phyloP scores from a whole-genome alignment of 1,140 invertebrate genomes.

The Sarcophaga bullata region DNA sequence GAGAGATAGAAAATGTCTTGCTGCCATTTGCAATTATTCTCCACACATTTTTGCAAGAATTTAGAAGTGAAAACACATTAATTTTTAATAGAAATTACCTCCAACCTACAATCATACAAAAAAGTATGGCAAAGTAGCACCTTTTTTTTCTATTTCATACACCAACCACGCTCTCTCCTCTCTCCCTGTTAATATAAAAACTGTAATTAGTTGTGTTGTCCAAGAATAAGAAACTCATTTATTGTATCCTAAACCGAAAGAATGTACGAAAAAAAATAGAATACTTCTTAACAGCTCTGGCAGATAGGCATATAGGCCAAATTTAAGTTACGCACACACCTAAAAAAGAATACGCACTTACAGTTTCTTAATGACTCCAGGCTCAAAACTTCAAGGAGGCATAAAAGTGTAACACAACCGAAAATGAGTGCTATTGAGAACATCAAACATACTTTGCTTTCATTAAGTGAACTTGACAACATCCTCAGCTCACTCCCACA shows the following conservation, averaged over 20 bases:
- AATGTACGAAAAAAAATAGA: not conserved
- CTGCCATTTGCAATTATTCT: no score
- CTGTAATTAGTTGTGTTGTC: not conserved
- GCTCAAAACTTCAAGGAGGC: not conserved
- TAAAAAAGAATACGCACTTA: no score
- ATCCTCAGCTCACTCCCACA: not conserved
- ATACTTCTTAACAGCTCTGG: not conserved
- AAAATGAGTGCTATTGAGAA: slow-evolving; percentile 11
- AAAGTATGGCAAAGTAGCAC: no score
- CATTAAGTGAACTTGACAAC: slow-evolving; percentile 17
- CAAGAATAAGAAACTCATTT: not conserved
- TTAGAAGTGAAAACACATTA: no score
- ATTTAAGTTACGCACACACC: no score
- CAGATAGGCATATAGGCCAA: not conserved
- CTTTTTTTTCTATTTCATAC: not conserved
- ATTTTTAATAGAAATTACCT: no score
- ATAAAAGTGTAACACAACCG: not conserved
- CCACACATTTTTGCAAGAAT: no score
- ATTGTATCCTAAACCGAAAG: not conserved
- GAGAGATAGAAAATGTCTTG: no score
- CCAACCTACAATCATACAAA: no score
- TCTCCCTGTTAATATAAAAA: not conserved
- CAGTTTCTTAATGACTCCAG: not conserved
- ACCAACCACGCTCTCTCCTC: not conserved
- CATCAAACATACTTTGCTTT: slow-evolving; percentile 10